phyloP scores from a whole-genome alignment of 2,113 vertebrate species.

The Austrofundulus limnaeus region DNA sequence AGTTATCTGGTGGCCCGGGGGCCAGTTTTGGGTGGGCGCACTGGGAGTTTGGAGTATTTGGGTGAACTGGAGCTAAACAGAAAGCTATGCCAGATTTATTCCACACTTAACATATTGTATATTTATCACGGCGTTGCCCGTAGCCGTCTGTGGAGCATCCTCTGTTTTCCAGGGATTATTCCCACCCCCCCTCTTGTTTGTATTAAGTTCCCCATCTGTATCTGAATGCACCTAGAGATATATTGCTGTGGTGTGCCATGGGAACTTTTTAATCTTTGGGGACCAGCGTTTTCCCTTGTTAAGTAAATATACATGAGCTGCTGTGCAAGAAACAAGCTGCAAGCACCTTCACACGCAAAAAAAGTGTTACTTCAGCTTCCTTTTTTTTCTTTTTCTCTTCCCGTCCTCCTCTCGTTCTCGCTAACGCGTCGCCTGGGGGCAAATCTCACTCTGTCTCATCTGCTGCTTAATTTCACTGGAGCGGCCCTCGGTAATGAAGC shows the following conservation, averaged over 20 bases:
- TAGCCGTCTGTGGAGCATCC: conserved; percentile 41
- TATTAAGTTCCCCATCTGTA: conserved; percentile 46
- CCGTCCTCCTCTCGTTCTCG: conserved; percentile 33
- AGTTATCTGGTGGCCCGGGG: conserved; percentile 54
- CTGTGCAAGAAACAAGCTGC: conserved; percentile 53
- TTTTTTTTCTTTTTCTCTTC: conserved; percentile 44
- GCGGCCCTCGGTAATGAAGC: conserved; percentile 76
- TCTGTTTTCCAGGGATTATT: conserved; percentile 47
- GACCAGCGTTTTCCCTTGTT: conserved; percentile 66
- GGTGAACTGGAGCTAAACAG: conserved; percentile 55
- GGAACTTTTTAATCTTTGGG: conserved; percentile 69
- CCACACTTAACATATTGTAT: conserved; percentile 62
- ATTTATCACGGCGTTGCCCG: conserved; percentile 57
- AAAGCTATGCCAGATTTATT: conserved; percentile 46
- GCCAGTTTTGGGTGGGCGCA: conserved; percentile 13
- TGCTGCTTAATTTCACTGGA: conserved; percentile 79
- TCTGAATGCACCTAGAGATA: conserved; percentile 55
- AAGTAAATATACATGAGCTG: conserved; percentile 75
- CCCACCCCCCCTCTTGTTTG: conserved; percentile 47
- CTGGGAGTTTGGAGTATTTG: conserved; percentile 29
- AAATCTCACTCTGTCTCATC: conserved; percentile 74
- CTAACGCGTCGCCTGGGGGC: conserved; percentile 72
- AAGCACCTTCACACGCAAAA: conserved; percentile 53
- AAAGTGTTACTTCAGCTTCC: conserved; percentile 59
- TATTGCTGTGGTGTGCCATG: conserved; percentile 54